Evolutionary conservation across 1,140 invertebrate genomes (phyloP).

Genomic region (Drosophila pruinosa): DNA sequence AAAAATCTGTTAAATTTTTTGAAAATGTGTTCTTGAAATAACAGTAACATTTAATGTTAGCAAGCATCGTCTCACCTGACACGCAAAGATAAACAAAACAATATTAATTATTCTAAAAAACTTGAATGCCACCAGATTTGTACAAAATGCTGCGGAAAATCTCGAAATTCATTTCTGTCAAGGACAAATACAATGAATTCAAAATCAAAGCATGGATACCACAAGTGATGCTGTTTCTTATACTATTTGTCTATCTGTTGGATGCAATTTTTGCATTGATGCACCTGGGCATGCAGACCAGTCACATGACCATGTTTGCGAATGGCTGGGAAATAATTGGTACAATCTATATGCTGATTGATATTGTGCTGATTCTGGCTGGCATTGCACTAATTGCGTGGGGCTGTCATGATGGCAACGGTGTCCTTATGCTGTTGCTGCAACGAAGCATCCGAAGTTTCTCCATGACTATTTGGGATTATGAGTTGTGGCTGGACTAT

Average conservation of each 20-base stretch:
- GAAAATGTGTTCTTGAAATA: no score
- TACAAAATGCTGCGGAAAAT: background rate
- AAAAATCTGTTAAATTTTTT: no score
- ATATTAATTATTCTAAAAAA: no score
- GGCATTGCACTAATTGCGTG: slow-evolving; percentile 1
- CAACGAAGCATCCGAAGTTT: slow-evolving; percentile 27
- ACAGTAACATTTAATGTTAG: no score
- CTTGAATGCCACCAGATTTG: no score
- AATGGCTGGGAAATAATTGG: background rate
- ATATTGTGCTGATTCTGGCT: background rate
- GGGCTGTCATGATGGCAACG: slow-evolving; percentile 1
- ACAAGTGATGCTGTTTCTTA: background rate
- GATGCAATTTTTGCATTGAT: background rate
- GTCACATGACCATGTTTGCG: background rate
- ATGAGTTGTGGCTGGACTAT: slow-evolving; percentile 14
- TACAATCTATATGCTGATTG: background rate
- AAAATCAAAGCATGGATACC: background rate
- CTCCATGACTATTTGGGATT: slow-evolving; percentile 18
- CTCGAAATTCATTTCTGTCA: background rate
- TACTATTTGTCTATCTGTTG: background rate
- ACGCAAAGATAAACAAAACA: no score
- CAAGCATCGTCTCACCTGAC: no score
- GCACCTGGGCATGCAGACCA: background rate
- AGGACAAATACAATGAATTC: background rate
- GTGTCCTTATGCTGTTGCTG: slow-evolving; percentile 26